Evolutionary conservation across 2,113 vertebrate species (phyloP).

Genomic region (Microcebus lehilahytsara): DNA sequence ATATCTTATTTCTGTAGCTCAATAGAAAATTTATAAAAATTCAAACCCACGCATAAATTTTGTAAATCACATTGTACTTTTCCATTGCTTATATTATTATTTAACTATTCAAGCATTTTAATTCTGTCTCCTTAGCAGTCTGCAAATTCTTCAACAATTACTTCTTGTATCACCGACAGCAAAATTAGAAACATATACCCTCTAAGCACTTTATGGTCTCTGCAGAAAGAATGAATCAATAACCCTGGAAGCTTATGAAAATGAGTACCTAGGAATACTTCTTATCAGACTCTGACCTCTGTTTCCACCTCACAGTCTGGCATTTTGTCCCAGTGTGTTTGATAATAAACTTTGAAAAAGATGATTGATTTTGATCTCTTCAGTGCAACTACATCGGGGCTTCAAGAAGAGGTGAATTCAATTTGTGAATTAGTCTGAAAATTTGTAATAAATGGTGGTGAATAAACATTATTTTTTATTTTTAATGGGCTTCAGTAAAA

Average conservation of each 20-base stretch:
- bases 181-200: background rate
- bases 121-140: background rate
- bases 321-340: background rate
- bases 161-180: background rate
- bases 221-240: background rate
- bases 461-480: background rate
- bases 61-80: background rate
- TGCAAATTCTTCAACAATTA: constrained; percentile 14
- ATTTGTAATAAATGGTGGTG: background rate
- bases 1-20: background rate
- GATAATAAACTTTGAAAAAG: background rate
- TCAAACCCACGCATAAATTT: background rate
- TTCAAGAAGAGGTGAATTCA: background rate
- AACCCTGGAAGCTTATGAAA: background rate
- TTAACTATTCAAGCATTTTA: background rate
- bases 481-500: background rate
- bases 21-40: background rate
- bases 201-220: background rate
- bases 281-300: background rate
- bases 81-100: background rate
- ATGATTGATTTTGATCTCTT: background rate
- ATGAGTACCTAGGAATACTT: background rate
- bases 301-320: background rate
- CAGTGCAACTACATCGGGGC: background rate
- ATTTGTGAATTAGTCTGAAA: background rate